Base-by-base conservation (phyloP, 2,113 vertebrate species). In the Bubalus kerabau region DNA sequence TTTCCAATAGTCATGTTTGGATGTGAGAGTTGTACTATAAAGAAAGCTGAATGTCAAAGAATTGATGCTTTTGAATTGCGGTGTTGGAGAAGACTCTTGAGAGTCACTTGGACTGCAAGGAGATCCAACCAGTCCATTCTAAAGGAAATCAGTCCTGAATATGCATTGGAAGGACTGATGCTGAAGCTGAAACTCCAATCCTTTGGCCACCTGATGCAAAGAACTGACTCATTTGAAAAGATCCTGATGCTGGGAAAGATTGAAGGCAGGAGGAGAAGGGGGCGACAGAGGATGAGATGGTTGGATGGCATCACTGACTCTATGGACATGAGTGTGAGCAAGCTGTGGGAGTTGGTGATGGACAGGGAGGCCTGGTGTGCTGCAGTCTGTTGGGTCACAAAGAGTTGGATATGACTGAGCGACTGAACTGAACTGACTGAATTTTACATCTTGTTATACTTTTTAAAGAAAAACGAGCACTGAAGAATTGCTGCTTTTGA, bases 381-480 rank as follows among this genome's bases (percentile, higher is more conserved):
- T 57, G 21, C 21, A 3, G 21, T 23, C 21, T 1, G 8, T 21
- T 48, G 21, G 0, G 21, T 57, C 1, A 0, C 56, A 57, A 57
- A 57, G 56, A 57, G 56, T 23, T 9, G 8, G 21, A 23, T 9
- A 57, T 1, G 21, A 57, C 56, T 23, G 56, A 57, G 21, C 1
- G 8, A 57, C 21, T 23, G 21, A 57, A 57, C 56, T 57, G 56
- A 56, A 56, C 56, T 23, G 56, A 48, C 48, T 48, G 48, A 48
- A 48, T 12, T 48, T 48, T 48, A 48, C 48, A 48, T 48, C 48
- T 48, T 48, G 48, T 48, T 48, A 48, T 48, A 48, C 48, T 48
- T 48, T 48, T 48, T 48, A 48, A 48, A 48, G 48, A 48, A 48
- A 48, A 48, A 12, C 12, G 48, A 48, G 48, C 48, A 48, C 48